Evolutionary conservation across 2,113 vertebrate genomes (phyloP).

Genomic region (Dermatemys mawii): DNA sequence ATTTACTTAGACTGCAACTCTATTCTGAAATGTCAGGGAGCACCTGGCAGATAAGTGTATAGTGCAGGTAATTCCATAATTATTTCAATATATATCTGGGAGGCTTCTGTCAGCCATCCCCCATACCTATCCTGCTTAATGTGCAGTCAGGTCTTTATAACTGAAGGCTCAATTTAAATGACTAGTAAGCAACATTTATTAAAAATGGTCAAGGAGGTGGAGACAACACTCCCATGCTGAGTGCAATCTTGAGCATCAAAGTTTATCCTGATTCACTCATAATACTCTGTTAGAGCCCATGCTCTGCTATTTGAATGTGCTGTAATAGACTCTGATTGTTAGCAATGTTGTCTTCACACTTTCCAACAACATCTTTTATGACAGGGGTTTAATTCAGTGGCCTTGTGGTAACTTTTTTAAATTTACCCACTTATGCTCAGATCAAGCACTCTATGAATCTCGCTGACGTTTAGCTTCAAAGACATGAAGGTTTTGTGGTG

Average conservation of each 20-base stretch:
- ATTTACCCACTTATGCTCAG: background rate
- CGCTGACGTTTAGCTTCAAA: background rate
- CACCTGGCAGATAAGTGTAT: background rate
- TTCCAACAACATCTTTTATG: background rate
- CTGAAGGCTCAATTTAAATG: background rate
- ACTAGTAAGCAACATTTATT: background rate
- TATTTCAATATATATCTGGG: background rate
- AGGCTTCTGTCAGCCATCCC: background rate
- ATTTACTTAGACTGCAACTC: background rate
- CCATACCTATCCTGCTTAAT: background rate
- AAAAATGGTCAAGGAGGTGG: fast-evolving
- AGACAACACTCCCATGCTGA: background rate
- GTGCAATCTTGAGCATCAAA: background rate
- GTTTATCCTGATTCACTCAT: background rate
- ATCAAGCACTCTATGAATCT: fast-evolving
- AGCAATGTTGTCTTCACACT: background rate
- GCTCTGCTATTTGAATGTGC: background rate
- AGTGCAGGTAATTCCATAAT: background rate
- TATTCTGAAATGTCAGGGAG: background rate
- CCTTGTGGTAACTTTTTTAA: background rate
- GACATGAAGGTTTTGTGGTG: background rate
- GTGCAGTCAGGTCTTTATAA: background rate
- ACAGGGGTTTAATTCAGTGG: background rate
- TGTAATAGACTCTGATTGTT: background rate
- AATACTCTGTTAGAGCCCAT: background rate